A percentile compares a stretch with the other conserved stretches of the same genome.
These are phyloP conservation scores for Thera britannica DNA, from an alignment of 2,888 invertebrate species.

Conservation along the genomic window DNA sequence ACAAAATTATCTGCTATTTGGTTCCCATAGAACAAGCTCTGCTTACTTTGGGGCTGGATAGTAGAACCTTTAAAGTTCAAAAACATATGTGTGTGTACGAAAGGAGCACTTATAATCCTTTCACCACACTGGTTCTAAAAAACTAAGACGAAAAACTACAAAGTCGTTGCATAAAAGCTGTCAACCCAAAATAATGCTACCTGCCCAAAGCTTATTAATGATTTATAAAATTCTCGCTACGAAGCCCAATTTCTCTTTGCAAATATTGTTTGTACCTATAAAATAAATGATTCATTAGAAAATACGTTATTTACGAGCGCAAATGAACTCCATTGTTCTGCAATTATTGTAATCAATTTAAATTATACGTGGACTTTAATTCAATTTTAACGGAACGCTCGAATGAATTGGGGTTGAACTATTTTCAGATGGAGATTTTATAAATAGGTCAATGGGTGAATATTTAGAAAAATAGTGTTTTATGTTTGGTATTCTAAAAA, in stretches of 20 bases:
- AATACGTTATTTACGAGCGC: conserved; percentile 52
- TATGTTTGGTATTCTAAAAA: too few relatives aligned
- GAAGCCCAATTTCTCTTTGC: conserved; percentile 13
- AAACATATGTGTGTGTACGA: too few relatives aligned
- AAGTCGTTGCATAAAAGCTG: conserved; percentile 9
- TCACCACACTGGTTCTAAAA: too few relatives aligned
- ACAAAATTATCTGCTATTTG: too few relatives aligned
- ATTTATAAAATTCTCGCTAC: conserved; percentile 9
- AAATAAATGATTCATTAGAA: conserved; percentile 48
- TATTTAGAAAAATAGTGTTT: neutral
- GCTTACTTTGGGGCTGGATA: too few relatives aligned
- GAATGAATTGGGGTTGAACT: conserved; percentile 29
- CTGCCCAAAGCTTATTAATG: conserved; percentile 11
- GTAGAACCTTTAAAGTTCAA: too few relatives aligned
- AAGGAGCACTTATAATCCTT: too few relatives aligned
- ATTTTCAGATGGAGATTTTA: conserved; percentile 25
- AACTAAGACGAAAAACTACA: too few relatives aligned
- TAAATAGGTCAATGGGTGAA: conserved; percentile 9
- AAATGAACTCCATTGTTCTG: conserved; percentile 63
- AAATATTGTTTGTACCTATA: conserved; percentile 18
- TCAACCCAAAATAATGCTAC: conserved; percentile 6
- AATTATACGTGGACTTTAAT: conserved; percentile 55
- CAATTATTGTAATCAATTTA: conserved; percentile 61
- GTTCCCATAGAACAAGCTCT: too few relatives aligned
- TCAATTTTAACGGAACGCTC: conserved; percentile 46